Evolutionary conservation across 2,797 vertebrate genomes (phyloP).

Genomic region (Hypotaenidia okinawae): DNA sequence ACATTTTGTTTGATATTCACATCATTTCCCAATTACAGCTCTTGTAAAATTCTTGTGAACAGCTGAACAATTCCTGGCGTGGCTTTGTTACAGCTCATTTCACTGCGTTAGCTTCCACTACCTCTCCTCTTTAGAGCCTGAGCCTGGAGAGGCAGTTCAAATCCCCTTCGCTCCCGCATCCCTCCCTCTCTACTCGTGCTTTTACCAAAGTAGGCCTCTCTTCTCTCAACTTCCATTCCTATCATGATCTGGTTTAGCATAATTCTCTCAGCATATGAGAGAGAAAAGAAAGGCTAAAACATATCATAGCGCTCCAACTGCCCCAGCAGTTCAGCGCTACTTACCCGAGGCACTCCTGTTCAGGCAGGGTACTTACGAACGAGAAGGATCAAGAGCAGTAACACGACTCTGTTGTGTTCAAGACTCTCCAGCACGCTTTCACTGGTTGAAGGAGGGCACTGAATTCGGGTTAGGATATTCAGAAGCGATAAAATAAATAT

Average conservation of each 20-base stretch:
- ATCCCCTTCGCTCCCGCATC: not conserved
- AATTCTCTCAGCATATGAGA: not conserved
- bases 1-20: slow-evolving; percentile 62
- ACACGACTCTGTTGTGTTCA: not conserved
- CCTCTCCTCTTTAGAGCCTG: not conserved
- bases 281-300: not conserved
- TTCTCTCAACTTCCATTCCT: not conserved
- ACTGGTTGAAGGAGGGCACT: not conserved
- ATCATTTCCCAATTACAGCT: slow-evolving; percentile 52
- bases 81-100: slow-evolving; percentile 58
- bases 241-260: not conserved
- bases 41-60: slow-evolving; percentile 48
- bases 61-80: slow-evolving; percentile 37
- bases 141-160: not conserved
- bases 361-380: not conserved
- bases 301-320: not conserved
- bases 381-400: not conserved
- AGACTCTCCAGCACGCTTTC: not conserved
- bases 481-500: not conserved
- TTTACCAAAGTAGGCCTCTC: not conserved
- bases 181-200: not conserved
- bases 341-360: not conserved
- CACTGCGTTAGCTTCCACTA: slow-evolving; percentile 29
- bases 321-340: not conserved
- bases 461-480: not conserved